phyloP scores from a whole-genome alignment of 1,140 invertebrate genomes.

The Diabrotica virgifera region DNA sequence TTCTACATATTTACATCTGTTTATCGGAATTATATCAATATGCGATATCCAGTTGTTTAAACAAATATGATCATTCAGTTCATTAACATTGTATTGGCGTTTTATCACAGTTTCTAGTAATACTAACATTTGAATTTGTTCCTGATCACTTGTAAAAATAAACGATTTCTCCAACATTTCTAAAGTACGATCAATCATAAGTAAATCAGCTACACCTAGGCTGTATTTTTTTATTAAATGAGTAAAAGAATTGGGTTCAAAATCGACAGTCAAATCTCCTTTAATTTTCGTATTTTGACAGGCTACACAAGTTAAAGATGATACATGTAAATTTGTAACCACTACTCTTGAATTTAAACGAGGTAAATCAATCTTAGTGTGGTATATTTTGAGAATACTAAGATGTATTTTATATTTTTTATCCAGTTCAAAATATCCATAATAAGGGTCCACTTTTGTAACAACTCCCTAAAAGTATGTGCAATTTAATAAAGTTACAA shows the following conservation, averaged over 20 bases:
- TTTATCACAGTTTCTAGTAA: constrained; percentile 3
- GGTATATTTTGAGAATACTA: background rate
- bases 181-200: constrained; percentile 7
- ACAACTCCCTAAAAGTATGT: constrained; percentile 13
- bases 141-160: background rate
- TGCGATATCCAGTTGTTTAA: constrained; percentile 4
- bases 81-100: background rate
- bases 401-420: constrained; percentile 6
- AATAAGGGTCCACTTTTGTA: constrained; percentile 12
- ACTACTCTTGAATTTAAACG: background rate
- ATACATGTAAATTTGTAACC: background rate
- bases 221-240: background rate
- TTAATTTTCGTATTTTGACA: background rate
- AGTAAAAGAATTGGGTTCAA: background rate
- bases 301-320: background rate
- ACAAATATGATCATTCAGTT: background rate
- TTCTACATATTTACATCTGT: constrained; percentile 9
- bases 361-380: constrained; percentile 6
- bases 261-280: constrained; percentile 1
- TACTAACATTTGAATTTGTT: background rate
- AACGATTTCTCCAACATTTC: constrained; percentile 5
- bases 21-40: background rate
- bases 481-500: background rate
- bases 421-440: constrained; percentile 7
- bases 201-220: constrained; percentile 4